A percentile compares a stretch with the other conserved stretches of the same genome.
Evolutionary conservation across 1,140 invertebrate species (phyloP).

Genomic region (Dreissena polymorpha): DNA sequence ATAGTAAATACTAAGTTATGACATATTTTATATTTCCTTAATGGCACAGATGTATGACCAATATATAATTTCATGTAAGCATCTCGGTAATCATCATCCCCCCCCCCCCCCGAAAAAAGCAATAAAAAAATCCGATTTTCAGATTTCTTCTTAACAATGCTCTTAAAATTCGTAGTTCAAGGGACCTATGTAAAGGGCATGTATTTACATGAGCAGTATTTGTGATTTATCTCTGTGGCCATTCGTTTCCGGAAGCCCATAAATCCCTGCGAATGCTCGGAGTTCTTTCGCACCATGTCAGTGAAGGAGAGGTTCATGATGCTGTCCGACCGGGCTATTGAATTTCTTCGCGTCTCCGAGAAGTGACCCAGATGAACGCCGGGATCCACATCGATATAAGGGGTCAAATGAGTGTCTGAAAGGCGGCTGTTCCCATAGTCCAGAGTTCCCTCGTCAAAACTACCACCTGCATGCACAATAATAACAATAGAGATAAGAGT

Average conservation of each 20-base stretch:
- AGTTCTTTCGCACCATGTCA: slow-evolving; percentile 37
- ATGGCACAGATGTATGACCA: too few species aligned
- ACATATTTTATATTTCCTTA: too few species aligned
- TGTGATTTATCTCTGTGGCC: slow-evolving; percentile 43
- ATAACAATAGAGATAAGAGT: not conserved
- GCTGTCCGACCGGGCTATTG: slow-evolving; percentile 7
- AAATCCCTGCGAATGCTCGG: slow-evolving; percentile 4
- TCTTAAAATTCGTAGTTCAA: too few species aligned
- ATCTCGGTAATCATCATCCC: too few species aligned
- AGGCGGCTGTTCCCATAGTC: slow-evolving; percentile 15
- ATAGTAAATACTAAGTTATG: too few species aligned
- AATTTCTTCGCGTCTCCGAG: not conserved
- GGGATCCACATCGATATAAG: not conserved
- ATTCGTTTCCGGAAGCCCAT: slow-evolving; percentile 13
- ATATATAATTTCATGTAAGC: too few species aligned
- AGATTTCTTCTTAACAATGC: too few species aligned
- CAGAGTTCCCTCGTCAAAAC: slow-evolving; percentile 31
- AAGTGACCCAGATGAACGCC: not conserved
- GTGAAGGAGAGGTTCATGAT: slow-evolving; percentile 30
- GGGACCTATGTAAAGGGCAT: too few species aligned
- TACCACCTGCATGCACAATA: slow-evolving; percentile 20
- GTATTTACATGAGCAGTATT: slow-evolving; percentile 52
- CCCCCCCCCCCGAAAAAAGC: not conserved
- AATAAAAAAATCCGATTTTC: not conserved
- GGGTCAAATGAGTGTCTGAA: not conserved